phyloP scores from a whole-genome alignment of 2,888 invertebrate species.

The Sepioteuthis lessoniana region DNA sequence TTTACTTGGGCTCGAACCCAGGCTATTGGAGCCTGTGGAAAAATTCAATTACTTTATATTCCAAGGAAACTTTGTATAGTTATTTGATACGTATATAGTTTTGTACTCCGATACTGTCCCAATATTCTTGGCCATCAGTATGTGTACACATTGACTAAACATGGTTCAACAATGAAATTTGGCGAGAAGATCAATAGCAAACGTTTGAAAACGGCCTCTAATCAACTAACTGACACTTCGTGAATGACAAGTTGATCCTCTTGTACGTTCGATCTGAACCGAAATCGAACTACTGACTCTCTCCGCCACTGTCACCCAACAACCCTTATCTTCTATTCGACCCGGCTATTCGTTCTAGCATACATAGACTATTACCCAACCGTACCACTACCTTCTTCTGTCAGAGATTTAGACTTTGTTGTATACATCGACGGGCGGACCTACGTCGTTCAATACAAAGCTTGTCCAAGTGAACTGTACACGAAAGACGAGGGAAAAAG shows the following conservation, averaged over 20 bases:
- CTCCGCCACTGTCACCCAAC: not conserved
- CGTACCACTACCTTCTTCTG: not conserved
- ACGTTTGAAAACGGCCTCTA: not conserved
- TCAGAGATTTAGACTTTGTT: not conserved
- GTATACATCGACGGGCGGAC: not conserved
- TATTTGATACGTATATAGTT: not conserved
- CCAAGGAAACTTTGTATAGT: not conserved
- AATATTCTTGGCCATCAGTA: not conserved
- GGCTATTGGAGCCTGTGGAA: too few relatives aligned
- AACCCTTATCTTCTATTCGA: not conserved
- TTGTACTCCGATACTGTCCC: not conserved
- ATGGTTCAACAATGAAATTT: too few relatives aligned
- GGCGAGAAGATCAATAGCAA: not conserved
- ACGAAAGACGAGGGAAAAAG: not conserved
- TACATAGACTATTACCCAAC: not conserved
- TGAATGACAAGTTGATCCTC: slow-evolving; percentile 12
- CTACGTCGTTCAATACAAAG: not conserved
- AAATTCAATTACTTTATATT: too few relatives aligned
- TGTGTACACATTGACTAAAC: too few relatives aligned
- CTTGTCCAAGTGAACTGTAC: not conserved
- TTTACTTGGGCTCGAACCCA: too few relatives aligned
- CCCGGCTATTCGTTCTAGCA: too few relatives aligned
- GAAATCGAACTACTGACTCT: not conserved
- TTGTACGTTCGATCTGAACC: slow-evolving; percentile 20
- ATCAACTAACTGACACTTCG: not conserved